phyloP scores from a whole-genome alignment of 1,140 invertebrate species.

The Eufriesea mexicana region DNA sequence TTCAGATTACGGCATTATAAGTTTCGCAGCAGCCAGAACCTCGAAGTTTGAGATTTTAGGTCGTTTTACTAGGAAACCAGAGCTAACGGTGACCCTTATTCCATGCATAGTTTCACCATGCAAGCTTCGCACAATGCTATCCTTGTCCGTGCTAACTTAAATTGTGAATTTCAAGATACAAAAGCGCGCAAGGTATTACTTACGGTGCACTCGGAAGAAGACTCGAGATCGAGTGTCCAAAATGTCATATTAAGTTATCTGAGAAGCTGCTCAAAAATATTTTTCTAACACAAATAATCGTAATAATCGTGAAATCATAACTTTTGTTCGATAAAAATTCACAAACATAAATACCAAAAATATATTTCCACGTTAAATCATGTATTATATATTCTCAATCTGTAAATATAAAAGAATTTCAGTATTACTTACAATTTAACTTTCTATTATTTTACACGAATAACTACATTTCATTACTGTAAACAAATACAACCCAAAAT shows the following conservation, averaged over 20 bases:
- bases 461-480: too few species aligned
- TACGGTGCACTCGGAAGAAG: not conserved
- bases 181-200: not conserved
- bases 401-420: too few species aligned
- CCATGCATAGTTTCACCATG: conserved; percentile 12
- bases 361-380: too few species aligned
- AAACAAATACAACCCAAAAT: too few species aligned
- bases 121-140: not conserved
- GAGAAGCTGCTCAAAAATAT: too few species aligned
- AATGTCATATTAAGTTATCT: not conserved
- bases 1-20: conserved; percentile 67
- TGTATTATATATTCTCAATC: too few species aligned
- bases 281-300: too few species aligned
- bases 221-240: not conserved
- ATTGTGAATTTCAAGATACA: not conserved
- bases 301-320: too few species aligned
- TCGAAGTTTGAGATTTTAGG: conserved; percentile 42
- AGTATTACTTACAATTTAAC: too few species aligned
- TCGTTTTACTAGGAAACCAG: conserved; percentile 48
- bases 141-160: not conserved
- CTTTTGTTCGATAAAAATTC: too few species aligned
- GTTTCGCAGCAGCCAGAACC: conserved; percentile 35
- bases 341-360: too few species aligned
- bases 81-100: conserved; percentile 36
- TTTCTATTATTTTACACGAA: too few species aligned